Evolutionary conservation across 1,140 invertebrate genomes (phyloP).

Genomic region (Drosophila lini): DNA sequence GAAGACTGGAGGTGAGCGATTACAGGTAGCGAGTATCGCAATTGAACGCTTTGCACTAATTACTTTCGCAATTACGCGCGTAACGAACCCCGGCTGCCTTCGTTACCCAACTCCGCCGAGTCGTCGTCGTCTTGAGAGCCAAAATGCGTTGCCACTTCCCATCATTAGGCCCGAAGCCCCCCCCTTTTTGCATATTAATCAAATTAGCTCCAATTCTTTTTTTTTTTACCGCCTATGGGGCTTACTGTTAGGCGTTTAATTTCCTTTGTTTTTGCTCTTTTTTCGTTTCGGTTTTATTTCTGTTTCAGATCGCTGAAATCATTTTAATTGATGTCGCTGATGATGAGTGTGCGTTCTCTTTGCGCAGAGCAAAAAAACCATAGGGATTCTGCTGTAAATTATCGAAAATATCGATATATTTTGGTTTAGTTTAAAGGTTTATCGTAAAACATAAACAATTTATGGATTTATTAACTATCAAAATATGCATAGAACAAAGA

Average conservation of each 20-base stretch:
- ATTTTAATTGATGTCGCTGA: constrained; percentile 74
- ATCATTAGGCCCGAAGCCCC: constrained; percentile 62
- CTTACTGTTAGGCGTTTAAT: constrained; percentile 65
- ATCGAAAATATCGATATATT: background rate
- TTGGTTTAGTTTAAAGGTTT: too few relatives aligned
- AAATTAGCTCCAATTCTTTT: constrained; percentile 79
- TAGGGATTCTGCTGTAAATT: background rate
- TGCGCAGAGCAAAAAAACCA: background rate
- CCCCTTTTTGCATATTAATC: constrained; percentile 68
- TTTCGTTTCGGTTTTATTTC: constrained; percentile 33
- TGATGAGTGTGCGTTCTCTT: constrained; percentile 36
- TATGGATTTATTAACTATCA: too few relatives aligned
- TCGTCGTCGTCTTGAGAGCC: constrained; percentile 58
- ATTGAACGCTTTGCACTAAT: constrained; percentile 76
- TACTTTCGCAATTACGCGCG: constrained; percentile 77
- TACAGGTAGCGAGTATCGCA: constrained; percentile 38
- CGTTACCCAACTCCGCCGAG: constrained; percentile 9
- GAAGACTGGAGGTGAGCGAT: background rate
- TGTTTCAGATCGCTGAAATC: constrained; percentile 58
- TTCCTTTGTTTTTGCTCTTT: constrained; percentile 18
- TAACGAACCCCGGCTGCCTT: constrained; percentile 55
- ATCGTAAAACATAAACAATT: too few relatives aligned
- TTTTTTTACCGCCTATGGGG: constrained; percentile 37
- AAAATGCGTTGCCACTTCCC: constrained; percentile 73
- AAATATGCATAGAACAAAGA: too few relatives aligned